These are phyloP conservation scores for Drosophila trapezifrons DNA, from an alignment of 1,140 invertebrate genomes.

Conservation along the genomic window DNA sequence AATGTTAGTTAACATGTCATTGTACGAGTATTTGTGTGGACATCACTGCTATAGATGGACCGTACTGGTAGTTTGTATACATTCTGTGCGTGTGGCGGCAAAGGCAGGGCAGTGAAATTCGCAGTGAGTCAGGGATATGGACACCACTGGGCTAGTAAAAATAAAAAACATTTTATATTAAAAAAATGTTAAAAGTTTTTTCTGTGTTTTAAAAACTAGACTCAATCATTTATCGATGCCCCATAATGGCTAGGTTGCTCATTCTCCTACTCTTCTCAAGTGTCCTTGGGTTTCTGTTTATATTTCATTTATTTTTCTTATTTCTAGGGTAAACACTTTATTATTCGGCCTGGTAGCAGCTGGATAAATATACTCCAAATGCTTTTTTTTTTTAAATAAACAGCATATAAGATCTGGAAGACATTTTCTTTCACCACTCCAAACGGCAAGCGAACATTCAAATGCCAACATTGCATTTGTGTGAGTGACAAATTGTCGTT, in stretches of 20 bases:
- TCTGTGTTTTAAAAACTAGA: not conserved
- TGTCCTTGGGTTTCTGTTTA: constrained; percentile 19
- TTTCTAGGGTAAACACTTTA: constrained; percentile 10
- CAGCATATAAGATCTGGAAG: not conserved
- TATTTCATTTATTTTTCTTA: constrained; percentile 9
- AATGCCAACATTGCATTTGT: too few relatives aligned
- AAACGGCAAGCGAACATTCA: not conserved
- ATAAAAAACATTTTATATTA: too few relatives aligned
- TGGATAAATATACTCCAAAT: constrained; percentile 32
- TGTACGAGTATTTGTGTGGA: too few relatives aligned
- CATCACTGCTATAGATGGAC: too few relatives aligned
- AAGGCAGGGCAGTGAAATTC: too few relatives aligned
- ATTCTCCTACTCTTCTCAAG: not conserved
- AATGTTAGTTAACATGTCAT: too few relatives aligned
- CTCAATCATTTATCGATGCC: not conserved
- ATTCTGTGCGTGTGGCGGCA: too few relatives aligned
- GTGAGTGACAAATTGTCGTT: too few relatives aligned
- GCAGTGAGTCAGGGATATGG: too few relatives aligned
- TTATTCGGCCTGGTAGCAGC: constrained; percentile 16
- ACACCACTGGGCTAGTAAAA: too few relatives aligned
- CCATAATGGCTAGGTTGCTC: not conserved
- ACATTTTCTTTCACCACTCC: not conserved
- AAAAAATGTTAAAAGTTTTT: too few relatives aligned
- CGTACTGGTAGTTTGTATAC: too few relatives aligned
- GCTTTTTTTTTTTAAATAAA: constrained; percentile 10